Base-by-base conservation (phyloP, 2,888 invertebrate species). In the Cremastinae sp. region DNA sequence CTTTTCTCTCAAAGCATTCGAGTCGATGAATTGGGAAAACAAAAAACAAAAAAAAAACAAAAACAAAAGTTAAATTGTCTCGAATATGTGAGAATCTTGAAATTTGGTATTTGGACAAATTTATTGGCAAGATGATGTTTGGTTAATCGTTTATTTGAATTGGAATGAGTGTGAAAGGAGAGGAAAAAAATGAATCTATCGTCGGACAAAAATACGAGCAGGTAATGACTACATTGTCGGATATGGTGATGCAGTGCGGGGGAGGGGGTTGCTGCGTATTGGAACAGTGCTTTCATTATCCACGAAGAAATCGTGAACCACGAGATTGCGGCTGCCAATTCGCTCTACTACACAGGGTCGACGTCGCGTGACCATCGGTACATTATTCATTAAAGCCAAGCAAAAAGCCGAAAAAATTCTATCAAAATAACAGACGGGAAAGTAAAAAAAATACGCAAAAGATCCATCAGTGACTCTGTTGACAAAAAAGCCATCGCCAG, bases 301-400 rank as follows among this genome's bases (percentile, higher is more conserved):
- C 95, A 83, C 93, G 95, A 86, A 93, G 95, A 90, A 92, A 93
- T 90, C 91, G 93, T 83, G 93, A 93, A 82, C 93, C 94, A 83
- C 94, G 96, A 90, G 96, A 96, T 91, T 96, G 96, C 90, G 96
- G 96, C 91, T 96, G 96, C 92, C 96, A 96, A 91, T 96, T 96
- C 91, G 96, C 96, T 87, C 92, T 96, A 89, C 94, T 96, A 89
- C 96, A 96, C 92, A 94, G 96, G 89, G 96, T 94, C 85, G 95
- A 94, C 89, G 94, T 93, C 90, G 93, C 89, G 87, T 89, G 88
- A 89, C 88, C 85, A 88, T 88, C 87, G 89, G 89, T 89, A 89
- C 84, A 84, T 72, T 71, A 71, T 59, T 36, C 41, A 20, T 73
- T 61, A 66, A 10, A 53, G 34, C 34, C 43, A 70, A 53, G 43